Percentiles rank a stretch among this genome's conserved stretches.
These are phyloP conservation scores for Nematolebias whitei DNA, from an alignment of 2,113 vertebrate species.

Conservation along the genomic window DNA sequence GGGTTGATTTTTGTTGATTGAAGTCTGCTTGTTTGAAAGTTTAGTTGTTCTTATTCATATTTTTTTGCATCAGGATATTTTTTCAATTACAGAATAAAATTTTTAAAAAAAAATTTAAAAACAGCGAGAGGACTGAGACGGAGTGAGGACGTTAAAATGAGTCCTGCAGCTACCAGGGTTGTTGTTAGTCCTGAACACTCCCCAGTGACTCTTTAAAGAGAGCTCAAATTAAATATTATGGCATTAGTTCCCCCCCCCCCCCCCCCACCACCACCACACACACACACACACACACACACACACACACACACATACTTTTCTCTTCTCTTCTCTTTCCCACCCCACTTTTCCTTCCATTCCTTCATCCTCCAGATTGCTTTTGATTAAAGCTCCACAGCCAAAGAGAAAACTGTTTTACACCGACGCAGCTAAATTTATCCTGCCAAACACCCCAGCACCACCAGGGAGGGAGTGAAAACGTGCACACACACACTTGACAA, in stretches of 20 bases:
- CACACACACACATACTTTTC: neutral
- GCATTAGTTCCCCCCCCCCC: constrained; percentile 38
- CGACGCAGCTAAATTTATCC: constrained; percentile 82
- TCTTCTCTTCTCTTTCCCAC: constrained; percentile 3
- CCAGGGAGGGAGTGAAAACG: constrained; percentile 63
- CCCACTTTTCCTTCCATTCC: constrained; percentile 50
- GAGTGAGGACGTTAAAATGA: constrained; percentile 34
- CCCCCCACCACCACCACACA: constrained; percentile 13
- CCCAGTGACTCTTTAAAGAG: constrained; percentile 75
- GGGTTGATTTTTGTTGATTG: no score
- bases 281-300: no score
- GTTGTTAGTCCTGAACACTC: constrained; percentile 74
- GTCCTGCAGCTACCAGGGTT: constrained; percentile 68
- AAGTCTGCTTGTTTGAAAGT: no score
- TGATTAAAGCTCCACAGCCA: constrained; percentile 82
- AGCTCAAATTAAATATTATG: constrained; percentile 78
- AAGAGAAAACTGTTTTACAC: constrained; percentile 77
- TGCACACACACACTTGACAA: constrained; percentile 24
- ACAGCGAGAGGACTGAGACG: constrained; percentile 22
- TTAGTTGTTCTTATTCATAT: no score
- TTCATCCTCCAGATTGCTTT: constrained; percentile 82
- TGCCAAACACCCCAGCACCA: constrained; percentile 76
- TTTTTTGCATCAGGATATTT: no score
- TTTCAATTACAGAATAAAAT: no score
- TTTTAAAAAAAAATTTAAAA: neutral